phyloP scores from a whole-genome alignment of 1,140 invertebrate genomes.

The Drosophila funebris region DNA sequence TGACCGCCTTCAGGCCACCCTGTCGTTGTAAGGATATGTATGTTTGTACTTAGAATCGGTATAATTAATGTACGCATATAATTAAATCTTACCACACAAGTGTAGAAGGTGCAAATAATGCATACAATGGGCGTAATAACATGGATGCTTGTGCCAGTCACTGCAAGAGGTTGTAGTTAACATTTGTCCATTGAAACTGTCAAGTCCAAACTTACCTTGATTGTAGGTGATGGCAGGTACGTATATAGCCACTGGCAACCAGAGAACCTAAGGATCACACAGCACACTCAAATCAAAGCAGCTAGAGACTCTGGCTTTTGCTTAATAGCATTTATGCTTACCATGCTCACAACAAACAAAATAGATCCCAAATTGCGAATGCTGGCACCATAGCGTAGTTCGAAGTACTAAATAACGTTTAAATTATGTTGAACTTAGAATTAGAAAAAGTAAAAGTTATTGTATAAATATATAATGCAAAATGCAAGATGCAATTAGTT shows the following conservation, averaged over 20 bases:
- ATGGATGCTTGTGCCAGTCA: conserved; percentile 93
- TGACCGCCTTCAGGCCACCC: conserved; percentile 96
- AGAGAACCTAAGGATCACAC: conserved; percentile 83
- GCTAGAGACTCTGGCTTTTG: not conserved
- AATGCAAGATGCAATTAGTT: conserved; percentile 1
- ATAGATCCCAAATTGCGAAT: conserved; percentile 89
- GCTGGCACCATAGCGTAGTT: conserved; percentile 89
- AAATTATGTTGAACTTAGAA: conserved; percentile 4
- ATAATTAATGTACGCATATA: conserved; percentile 9
- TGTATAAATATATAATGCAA: not conserved
- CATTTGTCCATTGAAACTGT: not conserved
- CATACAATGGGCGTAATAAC: conserved; percentile 92
- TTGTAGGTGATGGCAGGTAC: conserved; percentile 92
- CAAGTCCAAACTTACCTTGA: conserved; percentile 85
- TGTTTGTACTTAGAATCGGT: not conserved
- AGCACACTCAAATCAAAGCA: not conserved
- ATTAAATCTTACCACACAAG: conserved; percentile 90
- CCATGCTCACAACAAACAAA: conserved; percentile 89
- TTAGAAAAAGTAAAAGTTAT: not conserved
- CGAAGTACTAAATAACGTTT: conserved; percentile 88
- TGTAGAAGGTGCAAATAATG: conserved; percentile 95
- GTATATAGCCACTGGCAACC: conserved; percentile 90
- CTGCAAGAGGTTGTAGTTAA: conserved; percentile 84
- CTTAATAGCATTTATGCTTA: conserved; percentile 83
- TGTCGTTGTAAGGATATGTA: conserved; percentile 74